These are phyloP conservation scores for Amphiura filiformis DNA, from an alignment of 35 echinoderm and acorn worm species.

Conservation along the genomic window DNA sequence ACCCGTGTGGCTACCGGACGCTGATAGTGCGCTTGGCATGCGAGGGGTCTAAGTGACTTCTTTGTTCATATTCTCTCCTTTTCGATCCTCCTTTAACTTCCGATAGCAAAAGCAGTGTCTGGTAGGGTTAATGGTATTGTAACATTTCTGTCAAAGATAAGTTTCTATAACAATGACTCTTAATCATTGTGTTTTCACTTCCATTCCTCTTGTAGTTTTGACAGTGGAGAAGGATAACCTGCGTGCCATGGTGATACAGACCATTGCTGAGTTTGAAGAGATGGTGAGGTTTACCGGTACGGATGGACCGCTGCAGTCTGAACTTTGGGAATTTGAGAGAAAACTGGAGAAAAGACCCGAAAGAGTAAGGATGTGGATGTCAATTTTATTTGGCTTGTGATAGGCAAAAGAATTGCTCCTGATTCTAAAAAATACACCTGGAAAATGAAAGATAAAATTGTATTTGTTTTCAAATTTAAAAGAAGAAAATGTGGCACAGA, in stretches of 20 bases:
- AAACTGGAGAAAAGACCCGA: slow-evolving; percentile 1
- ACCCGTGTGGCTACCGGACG: too few species aligned
- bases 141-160: not conserved
- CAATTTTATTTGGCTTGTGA: not conserved
- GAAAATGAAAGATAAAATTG: not conserved
- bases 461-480: not conserved
- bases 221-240: not conserved
- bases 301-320: not conserved
- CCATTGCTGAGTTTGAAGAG: not conserved
- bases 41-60: too few species aligned
- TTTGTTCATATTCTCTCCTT: too few species aligned
- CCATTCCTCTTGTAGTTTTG: slow-evolving; percentile 1
- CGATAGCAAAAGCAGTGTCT: not conserved
- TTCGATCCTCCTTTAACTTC: too few species aligned
- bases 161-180: not conserved
- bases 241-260: not conserved
- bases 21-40: too few species aligned
- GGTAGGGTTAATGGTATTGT: not conserved
- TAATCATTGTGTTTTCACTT: not conserved
- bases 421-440: not conserved
- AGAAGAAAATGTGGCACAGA: too few species aligned
- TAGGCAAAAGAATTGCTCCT: not conserved
- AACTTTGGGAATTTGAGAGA: not conserved
- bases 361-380: slow-evolving; percentile 15
- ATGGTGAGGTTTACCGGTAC: not conserved